Base-by-base conservation (phyloP, 2,888 invertebrate genomes). In the Agrypnus murinus region DNA sequence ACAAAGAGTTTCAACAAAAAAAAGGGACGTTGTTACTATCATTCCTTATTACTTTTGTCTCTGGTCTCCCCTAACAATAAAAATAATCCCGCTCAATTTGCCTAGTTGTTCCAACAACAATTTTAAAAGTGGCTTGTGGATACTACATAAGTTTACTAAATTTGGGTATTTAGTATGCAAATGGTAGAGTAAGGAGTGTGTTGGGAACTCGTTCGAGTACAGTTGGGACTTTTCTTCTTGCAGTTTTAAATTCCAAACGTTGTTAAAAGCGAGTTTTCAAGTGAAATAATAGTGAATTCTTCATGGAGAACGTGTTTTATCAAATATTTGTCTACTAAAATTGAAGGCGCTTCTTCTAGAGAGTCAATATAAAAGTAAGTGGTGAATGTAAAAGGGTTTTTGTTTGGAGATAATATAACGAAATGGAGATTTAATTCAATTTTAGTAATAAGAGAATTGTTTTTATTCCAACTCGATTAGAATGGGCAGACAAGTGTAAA, bases 101-200 rank as follows among this genome's bases (percentile, higher is more conserved):
- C n/a, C n/a, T n/a, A n/a, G n/a, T n/a, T n/a, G n/a, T n/a, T n/a
- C n/a, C n/a, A 55, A 45, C 55, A 43, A 31, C 57, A 45, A 57
- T 57, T 57, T 46, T 34, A 40, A 10, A 50, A 63, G 50, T 63
- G 36, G 38, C 34, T 63, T 50, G 40, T 17, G 25, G 48, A 48
- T n/a, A n/a, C n/a, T n/a, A n/a, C n/a, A n/a, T n/a, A n/a, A n/a
- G n/a, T n/a, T n/a, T n/a, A n/a, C n/a, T n/a, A n/a, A n/a, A 43
- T 53, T 64, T 63, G 40, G 45, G 64, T 40, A 64, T 53, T 64
- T 58, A 65, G 46, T 65, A 65, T 65, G 65, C 65, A 65, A 65
- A 65, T 58, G 48, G 45, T 38, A 34, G 57, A 32, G 46, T 4
- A 12, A 10, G 25, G 50, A 31, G 50, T 50, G 31, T 31, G 50